phyloP scores from a whole-genome alignment of 2,797 vertebrate species.

The Netta rufina region DNA sequence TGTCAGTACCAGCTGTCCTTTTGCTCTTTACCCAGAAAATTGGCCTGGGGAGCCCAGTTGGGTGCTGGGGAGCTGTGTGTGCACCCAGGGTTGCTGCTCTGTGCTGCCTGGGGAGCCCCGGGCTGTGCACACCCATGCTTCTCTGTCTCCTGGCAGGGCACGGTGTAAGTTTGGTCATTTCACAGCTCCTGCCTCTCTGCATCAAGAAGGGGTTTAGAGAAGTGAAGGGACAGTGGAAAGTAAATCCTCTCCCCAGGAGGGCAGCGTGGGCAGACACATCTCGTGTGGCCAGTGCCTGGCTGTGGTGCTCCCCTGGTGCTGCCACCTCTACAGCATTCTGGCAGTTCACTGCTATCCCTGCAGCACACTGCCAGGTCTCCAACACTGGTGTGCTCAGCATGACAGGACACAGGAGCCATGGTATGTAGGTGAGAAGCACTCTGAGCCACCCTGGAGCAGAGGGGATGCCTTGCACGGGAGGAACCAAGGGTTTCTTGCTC shows the following conservation, averaged over 20 bases:
- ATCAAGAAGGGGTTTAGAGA: not conserved
- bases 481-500: not conserved
- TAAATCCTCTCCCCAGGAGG: not conserved
- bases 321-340: constrained; percentile 41
- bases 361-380: too few relatives aligned
- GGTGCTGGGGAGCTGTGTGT: not conserved
- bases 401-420: constrained; percentile 21
- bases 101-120: rapidly evolving
- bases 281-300: not conserved
- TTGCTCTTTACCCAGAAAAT: not conserved
- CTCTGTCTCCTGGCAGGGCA: not conserved
- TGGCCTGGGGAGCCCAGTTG: rapidly evolving
- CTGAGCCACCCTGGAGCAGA: not conserved
- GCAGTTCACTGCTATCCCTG: constrained; percentile 11
- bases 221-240: not conserved
- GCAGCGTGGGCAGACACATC: not conserved
- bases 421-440: constrained; percentile 39
- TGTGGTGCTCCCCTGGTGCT: not conserved
- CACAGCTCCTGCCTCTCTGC: not conserved
- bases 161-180: rapidly evolving
- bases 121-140: not conserved
- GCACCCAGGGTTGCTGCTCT: not conserved
- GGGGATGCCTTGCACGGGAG: constrained; percentile 27
- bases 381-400: not conserved
- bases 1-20: not conserved